Evolutionary conservation across 2,797 vertebrate genomes (phyloP), one percentile per base, ranked within the genome.

Genomic region (Falco berigora): DNA sequence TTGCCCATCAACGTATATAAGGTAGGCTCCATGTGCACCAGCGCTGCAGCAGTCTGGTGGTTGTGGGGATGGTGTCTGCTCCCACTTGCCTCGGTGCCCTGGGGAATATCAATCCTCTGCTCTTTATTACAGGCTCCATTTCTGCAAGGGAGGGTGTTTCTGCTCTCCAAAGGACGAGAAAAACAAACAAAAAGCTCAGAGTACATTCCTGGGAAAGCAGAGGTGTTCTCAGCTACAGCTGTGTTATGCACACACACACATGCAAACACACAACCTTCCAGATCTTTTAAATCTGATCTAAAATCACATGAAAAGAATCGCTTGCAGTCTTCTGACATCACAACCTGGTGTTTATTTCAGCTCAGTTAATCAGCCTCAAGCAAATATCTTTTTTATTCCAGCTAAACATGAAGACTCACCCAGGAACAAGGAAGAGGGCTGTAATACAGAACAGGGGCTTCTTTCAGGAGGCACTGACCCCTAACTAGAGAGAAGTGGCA

Each of bases 1-100:
- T 98, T 99, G 95, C 99, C 99, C 67, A 96, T 99, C 97, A 99
- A 99, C 1, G 98, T 99, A 1, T 98, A 98, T 14, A 98, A 98
- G 98, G 98, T 98, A 62, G 32, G 94, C 3, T 10, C 38, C 2
- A 8, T 0, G 12, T 0, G 53, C 58, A 34, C 0, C 3, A 21
- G 36, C 1, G 27, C n/a, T 5, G 22, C 5, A 1, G 32, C 50
- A 22, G 49, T 62, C 42, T 24, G 64, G 64, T 0, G 2, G 9
- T 30, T 1, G 27, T 38, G 4, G 56, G 38, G 18, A 0, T 2
- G 38, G 62, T 4, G 13, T 15, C 72, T 44, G 15, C 61, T 68
- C 68, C 63, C 14, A 0, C 42, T 19, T 25, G 12, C 40, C 75
- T 6, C 0, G 0, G 8, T 12, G n/a, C 18, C 53, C 66, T 9